These are phyloP conservation scores for Laticauda colubrina DNA, from an alignment of 2,113 vertebrate species.

Conservation along the genomic window DNA sequence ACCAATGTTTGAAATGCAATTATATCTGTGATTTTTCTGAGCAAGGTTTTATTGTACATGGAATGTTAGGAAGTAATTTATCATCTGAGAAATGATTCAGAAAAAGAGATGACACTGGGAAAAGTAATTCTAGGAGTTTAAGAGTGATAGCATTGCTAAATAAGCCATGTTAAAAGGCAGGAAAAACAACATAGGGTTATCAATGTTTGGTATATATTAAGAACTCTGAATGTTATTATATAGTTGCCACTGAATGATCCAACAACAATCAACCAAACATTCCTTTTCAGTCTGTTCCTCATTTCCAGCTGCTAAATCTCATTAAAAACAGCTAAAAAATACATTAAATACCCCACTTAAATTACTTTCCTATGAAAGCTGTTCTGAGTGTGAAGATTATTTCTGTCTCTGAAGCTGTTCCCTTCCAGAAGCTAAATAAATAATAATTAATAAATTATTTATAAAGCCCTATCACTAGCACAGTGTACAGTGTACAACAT, in stretches of 20 bases:
- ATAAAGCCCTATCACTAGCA: conserved; percentile 37
- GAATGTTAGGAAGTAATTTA: too few species aligned
- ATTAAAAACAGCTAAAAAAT: conserved; percentile 56
- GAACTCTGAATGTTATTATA: conserved; percentile 39
- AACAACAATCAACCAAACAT: conserved; percentile 40
- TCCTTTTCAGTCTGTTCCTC: conserved; percentile 30
- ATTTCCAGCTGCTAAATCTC: conserved; percentile 47
- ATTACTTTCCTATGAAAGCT: conserved; percentile 42
- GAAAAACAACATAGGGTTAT: conserved; percentile 32
- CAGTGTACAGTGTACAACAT: conserved; percentile 37
- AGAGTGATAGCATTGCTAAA: neutral
- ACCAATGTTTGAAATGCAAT: neutral
- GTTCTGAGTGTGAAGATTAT: conserved; percentile 43
- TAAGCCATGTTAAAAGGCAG: neutral
- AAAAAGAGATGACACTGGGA: neutral
- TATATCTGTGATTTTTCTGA: neutral
- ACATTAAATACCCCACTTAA: conserved; percentile 53
- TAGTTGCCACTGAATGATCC: conserved; percentile 38
- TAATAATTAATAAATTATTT: conserved; percentile 57
- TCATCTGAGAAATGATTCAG: neutral
- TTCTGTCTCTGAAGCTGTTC: conserved; percentile 47
- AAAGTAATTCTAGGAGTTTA: neutral
- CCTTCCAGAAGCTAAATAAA: conserved; percentile 31
- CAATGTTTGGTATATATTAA: conserved; percentile 36
- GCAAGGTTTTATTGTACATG: neutral